These are phyloP conservation scores for Syngnathus typhle DNA, from an alignment of 2,113 vertebrate species.

Conservation along the genomic window DNA sequence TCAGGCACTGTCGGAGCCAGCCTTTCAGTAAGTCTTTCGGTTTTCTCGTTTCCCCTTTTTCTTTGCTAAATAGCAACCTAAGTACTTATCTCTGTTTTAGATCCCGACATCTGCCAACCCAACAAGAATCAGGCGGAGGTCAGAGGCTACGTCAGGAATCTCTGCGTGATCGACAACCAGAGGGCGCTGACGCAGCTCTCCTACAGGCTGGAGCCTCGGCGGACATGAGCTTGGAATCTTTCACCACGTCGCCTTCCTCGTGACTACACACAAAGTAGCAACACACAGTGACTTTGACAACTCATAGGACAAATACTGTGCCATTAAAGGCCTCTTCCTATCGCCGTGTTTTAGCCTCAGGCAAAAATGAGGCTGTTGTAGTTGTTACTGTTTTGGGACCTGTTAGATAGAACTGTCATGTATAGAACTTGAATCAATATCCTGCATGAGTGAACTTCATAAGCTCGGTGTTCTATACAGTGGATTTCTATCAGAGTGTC, in stretches of 20 bases:
- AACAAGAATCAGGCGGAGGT: constrained; percentile 97
- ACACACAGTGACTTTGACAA: constrained; percentile 33
- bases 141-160: constrained; percentile 90
- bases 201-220: constrained; percentile 89
- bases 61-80: neutral
- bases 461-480: constrained; percentile 62
- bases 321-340: constrained; percentile 49
- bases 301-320: constrained; percentile 51
- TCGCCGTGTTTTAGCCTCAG: constrained; percentile 33
- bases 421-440: constrained; percentile 61
- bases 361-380: constrained; percentile 30
- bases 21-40: constrained; percentile 88
- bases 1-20: constrained; percentile 89
- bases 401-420: constrained; percentile 62
- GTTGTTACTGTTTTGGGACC: constrained; percentile 46
- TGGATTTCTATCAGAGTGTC: constrained; percentile 60
- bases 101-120: constrained; percentile 84
- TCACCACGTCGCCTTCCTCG: constrained; percentile 48
- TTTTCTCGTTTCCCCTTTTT: neutral
- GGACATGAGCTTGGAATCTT: constrained; percentile 72
- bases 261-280: constrained; percentile 44
- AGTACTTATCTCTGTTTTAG: constrained; percentile 58
- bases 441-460: constrained; percentile 58
- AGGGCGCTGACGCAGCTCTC: constrained; percentile 96
- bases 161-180: constrained; percentile 98